Evolutionary conservation across 2,797 vertebrate species (phyloP).

Genomic region (Rhinatrema bivittatum): DNA sequence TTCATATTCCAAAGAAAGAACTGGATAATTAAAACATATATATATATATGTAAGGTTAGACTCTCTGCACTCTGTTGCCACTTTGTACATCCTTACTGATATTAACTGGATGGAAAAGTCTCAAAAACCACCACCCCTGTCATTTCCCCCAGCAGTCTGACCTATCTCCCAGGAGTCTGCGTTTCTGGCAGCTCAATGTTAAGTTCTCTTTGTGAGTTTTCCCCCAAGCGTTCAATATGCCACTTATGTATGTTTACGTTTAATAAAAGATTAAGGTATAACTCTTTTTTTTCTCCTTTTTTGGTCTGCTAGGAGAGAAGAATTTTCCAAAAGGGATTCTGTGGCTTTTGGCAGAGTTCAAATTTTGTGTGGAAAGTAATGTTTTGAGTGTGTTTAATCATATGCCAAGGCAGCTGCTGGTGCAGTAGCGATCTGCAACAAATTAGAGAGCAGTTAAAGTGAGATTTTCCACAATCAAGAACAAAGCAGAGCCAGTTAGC

Average conservation of each 20-base stretch:
- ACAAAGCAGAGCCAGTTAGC: conserved; percentile 72
- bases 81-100: too few relatives aligned
- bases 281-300: conserved; percentile 35
- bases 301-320: conserved; percentile 19
- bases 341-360: conserved; percentile 48
- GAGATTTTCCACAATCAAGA: conserved; percentile 78
- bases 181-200: too few relatives aligned
- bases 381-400: conserved; percentile 59
- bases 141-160: too few relatives aligned
- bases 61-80: too few relatives aligned
- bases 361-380: conserved; percentile 59
- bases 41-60: too few relatives aligned
- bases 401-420: conserved; percentile 63
- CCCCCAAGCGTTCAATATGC: too few relatives aligned
- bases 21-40: too few relatives aligned
- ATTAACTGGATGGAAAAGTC: too few relatives aligned
- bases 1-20: too few relatives aligned
- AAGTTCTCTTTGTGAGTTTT: too few relatives aligned
- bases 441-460: conserved; percentile 73
- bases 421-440: conserved; percentile 67
- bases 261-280: conserved; percentile 24
- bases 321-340: conserved; percentile 41
- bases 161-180: too few relatives aligned
- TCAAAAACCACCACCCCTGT: too few relatives aligned
- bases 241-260: conserved; percentile 9